Evolutionary conservation across 2,797 vertebrate species (phyloP).

Genomic region (Enteromius unitaeniatus): DNA sequence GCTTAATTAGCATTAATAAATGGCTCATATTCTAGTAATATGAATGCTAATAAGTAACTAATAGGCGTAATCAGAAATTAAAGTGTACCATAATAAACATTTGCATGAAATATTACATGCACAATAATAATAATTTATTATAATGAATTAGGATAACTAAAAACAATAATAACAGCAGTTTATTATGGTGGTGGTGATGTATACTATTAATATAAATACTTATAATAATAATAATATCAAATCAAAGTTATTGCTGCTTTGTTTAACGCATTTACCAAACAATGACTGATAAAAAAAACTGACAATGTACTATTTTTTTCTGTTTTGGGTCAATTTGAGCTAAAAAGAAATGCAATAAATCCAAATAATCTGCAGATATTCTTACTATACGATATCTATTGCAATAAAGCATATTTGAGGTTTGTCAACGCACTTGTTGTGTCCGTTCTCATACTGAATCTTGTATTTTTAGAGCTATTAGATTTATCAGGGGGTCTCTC

Average conservation of each 20-base stretch:
- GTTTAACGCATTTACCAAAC: background rate
- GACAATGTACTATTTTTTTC: background rate
- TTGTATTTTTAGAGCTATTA: background rate
- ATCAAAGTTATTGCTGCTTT: background rate
- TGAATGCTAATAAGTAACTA: too few relatives aligned
- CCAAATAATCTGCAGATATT: background rate
- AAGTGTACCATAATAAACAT: too few relatives aligned
- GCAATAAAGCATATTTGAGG: background rate
- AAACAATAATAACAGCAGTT: background rate
- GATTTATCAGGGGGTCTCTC: background rate
- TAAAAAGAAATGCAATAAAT: background rate
- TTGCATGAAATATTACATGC: background rate
- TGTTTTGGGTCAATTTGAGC: background rate
- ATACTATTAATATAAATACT: background rate
- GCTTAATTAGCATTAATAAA: too few relatives aligned
- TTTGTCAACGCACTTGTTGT: background rate
- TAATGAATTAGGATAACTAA: background rate
- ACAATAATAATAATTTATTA: background rate
- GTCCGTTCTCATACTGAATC: background rate
- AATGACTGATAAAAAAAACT: background rate
- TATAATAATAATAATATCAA: background rate
- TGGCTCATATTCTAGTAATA: too few relatives aligned
- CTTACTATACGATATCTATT: background rate
- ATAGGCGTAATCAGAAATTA: too few relatives aligned
- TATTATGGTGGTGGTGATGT: background rate